phyloP scores from a whole-genome alignment of 2,797 vertebrate species.

The Petrocephalus sullivani region DNA sequence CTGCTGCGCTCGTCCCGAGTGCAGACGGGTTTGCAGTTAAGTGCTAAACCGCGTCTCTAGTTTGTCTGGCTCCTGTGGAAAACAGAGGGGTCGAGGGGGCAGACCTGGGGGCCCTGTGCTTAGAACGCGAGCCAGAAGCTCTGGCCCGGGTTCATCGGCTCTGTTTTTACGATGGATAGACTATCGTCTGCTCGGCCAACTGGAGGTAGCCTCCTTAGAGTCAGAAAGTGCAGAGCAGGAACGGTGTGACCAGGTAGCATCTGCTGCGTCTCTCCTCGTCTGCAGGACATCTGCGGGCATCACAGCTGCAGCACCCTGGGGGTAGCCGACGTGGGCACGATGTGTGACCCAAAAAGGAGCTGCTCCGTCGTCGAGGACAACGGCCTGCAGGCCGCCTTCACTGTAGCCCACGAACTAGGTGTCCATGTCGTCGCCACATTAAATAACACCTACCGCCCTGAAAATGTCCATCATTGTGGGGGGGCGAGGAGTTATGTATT shows the following conservation, averaged over 20 bases:
- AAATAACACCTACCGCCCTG: background rate
- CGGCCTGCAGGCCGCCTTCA: conserved; percentile 89
- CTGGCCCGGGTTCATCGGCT: conserved; percentile 42
- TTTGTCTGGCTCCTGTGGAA: conserved; percentile 10
- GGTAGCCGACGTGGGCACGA: conserved; percentile 85
- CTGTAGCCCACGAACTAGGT: conserved; percentile 91
- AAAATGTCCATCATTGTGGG: background rate
- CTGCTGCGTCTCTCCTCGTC: conserved; percentile 22
- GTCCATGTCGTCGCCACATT: background rate
- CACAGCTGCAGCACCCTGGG: conserved; percentile 86
- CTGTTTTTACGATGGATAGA: conserved; percentile 53
- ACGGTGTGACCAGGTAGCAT: background rate
- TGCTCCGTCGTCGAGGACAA: conserved; percentile 92
- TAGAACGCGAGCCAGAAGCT: conserved; percentile 27
- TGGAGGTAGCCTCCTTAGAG: conserved; percentile 25
- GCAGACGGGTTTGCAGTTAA: conserved; percentile 14
- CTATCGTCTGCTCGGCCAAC: conserved; percentile 50
- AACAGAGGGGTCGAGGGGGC: background rate
- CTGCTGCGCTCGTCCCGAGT: background rate
- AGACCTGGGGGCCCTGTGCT: conserved; percentile 2
- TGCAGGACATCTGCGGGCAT: conserved; percentile 87
- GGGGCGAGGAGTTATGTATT: background rate
- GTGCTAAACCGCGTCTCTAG: conserved; percentile 9
- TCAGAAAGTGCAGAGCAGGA: conserved; percentile 32
- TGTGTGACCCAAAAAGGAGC: conserved; percentile 92